These are phyloP conservation scores for Nematopogon swammerdamellus DNA, from an alignment of 2,888 invertebrate species.

Conservation along the genomic window DNA sequence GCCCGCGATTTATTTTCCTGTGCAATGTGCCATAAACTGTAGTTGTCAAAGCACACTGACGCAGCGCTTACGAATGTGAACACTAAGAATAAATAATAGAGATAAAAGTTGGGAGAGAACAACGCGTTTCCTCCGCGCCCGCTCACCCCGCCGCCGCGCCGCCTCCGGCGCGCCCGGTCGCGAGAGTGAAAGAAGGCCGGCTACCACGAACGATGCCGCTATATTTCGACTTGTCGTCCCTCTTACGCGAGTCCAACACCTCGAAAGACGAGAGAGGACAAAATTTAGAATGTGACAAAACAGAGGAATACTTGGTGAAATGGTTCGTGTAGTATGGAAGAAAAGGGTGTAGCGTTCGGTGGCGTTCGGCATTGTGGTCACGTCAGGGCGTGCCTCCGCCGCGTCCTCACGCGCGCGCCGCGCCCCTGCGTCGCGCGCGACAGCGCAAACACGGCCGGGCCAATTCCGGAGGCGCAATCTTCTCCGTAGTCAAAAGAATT, in stretches of 20 bases:
- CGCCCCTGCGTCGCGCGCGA: conserved; percentile 20
- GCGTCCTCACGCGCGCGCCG: too few relatives aligned
- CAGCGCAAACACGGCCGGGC: not conserved
- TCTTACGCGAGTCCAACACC: not conserved
- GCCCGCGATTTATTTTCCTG: conserved; percentile 37
- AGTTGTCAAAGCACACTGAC: conserved; percentile 33
- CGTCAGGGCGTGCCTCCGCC: conserved; percentile 30
- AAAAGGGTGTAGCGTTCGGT: conserved; percentile 36
- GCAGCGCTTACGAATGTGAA: conserved; percentile 40
- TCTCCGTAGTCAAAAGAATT: conserved; percentile 35
- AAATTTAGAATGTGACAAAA: not conserved
- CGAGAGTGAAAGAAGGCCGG: too few relatives aligned
- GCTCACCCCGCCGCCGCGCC: too few relatives aligned
- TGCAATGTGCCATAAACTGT: conserved; percentile 33
- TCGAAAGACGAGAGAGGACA: too few relatives aligned
- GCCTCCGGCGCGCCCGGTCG: too few relatives aligned
- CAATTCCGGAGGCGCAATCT: conserved; percentile 37
- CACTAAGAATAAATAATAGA: conserved; percentile 49
- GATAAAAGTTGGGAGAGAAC: conserved; percentile 13
- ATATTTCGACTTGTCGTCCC: not conserved
- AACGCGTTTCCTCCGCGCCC: not conserved
- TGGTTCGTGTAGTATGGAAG: conserved; percentile 15
- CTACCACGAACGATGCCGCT: too few relatives aligned
- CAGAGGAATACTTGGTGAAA: not conserved
- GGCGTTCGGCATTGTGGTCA: conserved; percentile 47